Base-by-base conservation (phyloP, 2,888 invertebrate genomes). In the Pammene aurita region DNA sequence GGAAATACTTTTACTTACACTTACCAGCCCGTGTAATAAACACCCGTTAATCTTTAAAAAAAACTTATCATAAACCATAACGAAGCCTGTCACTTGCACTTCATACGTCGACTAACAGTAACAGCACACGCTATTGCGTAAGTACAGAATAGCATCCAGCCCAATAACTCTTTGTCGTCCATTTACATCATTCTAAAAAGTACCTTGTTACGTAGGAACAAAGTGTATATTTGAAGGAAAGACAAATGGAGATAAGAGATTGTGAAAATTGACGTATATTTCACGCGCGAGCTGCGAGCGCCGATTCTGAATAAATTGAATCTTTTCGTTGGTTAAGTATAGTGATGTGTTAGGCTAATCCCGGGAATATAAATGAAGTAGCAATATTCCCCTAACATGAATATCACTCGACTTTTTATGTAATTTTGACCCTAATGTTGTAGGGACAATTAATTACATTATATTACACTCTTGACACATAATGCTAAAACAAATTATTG, bases 61-160 rank as follows among this genome's bases (percentile, higher is more conserved):
- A 62, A 62, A 26, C 26, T 26, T 5, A 50, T 50, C 50, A 26
- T 62, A 62, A 50, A 34, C 38, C 26, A 26, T 26, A 6, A 56
- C 35, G 13, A 13, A 57, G 63, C 50, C 52, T 68, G 68, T 68
- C 68, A 68, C 68, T 68, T 68, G 57, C 57, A 38, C 58, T 50
- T 63, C 57, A 42, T 62, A n/a, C 60, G 18, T 18, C 41, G 38
- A 34, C 16, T 34, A 44, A 64, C 34, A 74, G 63, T 72, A 63
- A 66, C 60, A 73, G 75, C 76, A 76, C 77, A 70, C 71, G 70
- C 55, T 56, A 66, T 81, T 81, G 74, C 76, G 76, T 77, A 82
- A 81, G 71, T 56, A 60, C 72, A 78, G 77, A 78, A 76, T 77
- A 79, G 71, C 42, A 38, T 13, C 14, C 34, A n/a, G 18, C 14